Conservation (phyloP, 2,797 vertebrate genomes). For the Coendou prehensilis region DNA sequence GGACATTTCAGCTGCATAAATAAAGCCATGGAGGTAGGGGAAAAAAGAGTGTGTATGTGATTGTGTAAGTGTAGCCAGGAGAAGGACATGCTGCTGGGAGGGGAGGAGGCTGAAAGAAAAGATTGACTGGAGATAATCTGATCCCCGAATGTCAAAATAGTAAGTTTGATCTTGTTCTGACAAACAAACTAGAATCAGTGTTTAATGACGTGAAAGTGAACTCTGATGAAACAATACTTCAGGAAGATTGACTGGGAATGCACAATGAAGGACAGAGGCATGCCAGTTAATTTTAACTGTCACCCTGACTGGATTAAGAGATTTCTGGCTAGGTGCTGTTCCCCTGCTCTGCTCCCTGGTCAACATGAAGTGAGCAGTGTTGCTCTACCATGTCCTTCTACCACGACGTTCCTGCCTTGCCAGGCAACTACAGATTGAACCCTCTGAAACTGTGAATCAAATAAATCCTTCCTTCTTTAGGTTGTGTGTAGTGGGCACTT, state of each 20-base stretch:
- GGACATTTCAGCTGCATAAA: constrained; percentile 35
- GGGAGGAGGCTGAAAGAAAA: not conserved
- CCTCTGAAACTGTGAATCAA: not conserved
- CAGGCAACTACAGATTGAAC: not conserved
- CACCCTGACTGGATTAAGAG: not conserved
- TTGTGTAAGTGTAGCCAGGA: not conserved
- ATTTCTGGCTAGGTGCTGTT: not conserved
- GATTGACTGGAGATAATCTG: constrained; percentile 27
- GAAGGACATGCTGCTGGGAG: not conserved
- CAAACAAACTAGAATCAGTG: constrained; percentile 3
- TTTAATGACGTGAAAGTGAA: constrained; percentile 50
- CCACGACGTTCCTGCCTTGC: not conserved
- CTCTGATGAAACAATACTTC: not conserved
- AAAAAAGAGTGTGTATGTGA: not conserved
- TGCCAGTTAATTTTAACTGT: not conserved
- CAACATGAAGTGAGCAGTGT: not conserved
- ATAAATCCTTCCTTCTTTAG: not conserved
- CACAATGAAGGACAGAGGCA: not conserved
- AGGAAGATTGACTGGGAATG: constrained; percentile 5
- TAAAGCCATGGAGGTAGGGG: not conserved
- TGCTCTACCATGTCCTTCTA: not conserved
- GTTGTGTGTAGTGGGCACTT: not conserved
- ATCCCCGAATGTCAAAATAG: constrained; percentile 11
- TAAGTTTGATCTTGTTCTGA: constrained; percentile 63
- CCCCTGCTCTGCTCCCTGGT: not conserved